Percentiles rank a stretch among this genome's conserved stretches.
Evolutionary conservation across 2,888 invertebrate genomes (phyloP).

Genomic region (Sinodicranocentrus sp.): DNA sequence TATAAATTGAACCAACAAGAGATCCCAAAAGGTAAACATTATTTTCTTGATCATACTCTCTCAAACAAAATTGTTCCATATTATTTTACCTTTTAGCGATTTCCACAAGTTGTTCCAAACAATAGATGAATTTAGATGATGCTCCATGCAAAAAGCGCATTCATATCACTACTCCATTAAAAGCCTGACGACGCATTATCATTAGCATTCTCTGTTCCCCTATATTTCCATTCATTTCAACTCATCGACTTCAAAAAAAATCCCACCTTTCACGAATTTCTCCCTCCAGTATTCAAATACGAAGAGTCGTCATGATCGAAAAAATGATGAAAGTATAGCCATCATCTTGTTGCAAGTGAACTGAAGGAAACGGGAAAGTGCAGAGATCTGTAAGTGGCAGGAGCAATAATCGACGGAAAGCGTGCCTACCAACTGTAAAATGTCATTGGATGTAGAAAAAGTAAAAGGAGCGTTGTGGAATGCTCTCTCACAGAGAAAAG

Average conservation of each 20-base stretch:
- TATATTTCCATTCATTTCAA: conserved; percentile 28
- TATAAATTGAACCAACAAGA: too few species aligned
- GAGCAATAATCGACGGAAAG: conserved; percentile 35
- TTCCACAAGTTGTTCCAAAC: too few species aligned
- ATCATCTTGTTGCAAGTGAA: conserved; percentile 11
- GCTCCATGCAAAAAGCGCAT: conserved; percentile 25
- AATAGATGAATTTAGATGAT: conserved; percentile 29
- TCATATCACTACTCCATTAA: conserved; percentile 24
- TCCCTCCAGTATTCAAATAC: too few species aligned
- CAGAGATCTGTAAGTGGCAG: conserved; percentile 42
- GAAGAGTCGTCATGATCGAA: background rate
- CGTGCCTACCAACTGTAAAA: conserved; percentile 16
- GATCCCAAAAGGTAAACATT: too few species aligned
- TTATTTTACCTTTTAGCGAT: too few species aligned
- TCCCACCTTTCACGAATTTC: background rate
- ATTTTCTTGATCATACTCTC: too few species aligned
- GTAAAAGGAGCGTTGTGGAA: background rate
- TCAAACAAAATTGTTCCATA: too few species aligned
- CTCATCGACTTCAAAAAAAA: conserved; percentile 41
- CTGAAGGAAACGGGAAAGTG: background rate
- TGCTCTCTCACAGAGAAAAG: background rate
- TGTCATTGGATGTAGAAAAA: conserved; percentile 25
- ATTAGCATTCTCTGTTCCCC: conserved; percentile 12
- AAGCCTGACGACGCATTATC: conserved; percentile 46
- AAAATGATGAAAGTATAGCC: conserved; percentile 22